Evolutionary conservation across 2,113 vertebrate genomes (phyloP).

Genomic region (Camelus bactrianus): DNA sequence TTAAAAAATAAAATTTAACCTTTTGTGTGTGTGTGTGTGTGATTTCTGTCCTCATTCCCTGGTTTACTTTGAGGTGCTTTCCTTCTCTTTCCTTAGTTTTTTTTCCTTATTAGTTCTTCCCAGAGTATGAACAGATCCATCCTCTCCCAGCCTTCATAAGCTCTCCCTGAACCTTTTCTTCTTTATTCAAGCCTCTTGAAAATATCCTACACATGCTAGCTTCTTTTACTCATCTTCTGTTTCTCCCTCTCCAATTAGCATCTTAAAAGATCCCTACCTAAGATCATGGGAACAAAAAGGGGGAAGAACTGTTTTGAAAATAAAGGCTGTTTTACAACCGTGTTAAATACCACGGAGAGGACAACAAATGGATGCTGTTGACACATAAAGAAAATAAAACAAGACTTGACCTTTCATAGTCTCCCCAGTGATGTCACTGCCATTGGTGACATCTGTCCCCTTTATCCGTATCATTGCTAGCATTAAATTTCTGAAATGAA

Average conservation of each 20-base stretch:
- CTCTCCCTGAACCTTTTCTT: neutral
- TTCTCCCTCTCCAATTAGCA: neutral
- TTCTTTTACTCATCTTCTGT: neutral
- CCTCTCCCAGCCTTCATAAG: neutral
- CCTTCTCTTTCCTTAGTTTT: neutral
- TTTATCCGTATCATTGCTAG: neutral
- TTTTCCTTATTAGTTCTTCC: neutral
- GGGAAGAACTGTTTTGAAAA: neutral
- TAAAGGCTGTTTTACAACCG: neutral
- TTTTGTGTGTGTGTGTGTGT: neutral
- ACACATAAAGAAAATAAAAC: neutral
- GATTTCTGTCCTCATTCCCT: neutral
- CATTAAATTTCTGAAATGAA: slow-evolving; percentile 1
- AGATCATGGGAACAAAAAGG: neutral
- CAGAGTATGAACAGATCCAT: neutral
- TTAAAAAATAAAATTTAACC: neutral
- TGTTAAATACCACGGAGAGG: neutral
- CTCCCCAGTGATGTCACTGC: neutral
- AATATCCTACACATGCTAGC: neutral
- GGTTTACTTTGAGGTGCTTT: neutral
- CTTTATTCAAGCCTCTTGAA: neutral
- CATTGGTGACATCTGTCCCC: neutral
- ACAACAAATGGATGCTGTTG: neutral
- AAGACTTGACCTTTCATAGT: neutral
- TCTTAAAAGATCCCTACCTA: neutral